phyloP scores from a whole-genome alignment of 2,888 invertebrate genomes.

The Protula sp. region DNA sequence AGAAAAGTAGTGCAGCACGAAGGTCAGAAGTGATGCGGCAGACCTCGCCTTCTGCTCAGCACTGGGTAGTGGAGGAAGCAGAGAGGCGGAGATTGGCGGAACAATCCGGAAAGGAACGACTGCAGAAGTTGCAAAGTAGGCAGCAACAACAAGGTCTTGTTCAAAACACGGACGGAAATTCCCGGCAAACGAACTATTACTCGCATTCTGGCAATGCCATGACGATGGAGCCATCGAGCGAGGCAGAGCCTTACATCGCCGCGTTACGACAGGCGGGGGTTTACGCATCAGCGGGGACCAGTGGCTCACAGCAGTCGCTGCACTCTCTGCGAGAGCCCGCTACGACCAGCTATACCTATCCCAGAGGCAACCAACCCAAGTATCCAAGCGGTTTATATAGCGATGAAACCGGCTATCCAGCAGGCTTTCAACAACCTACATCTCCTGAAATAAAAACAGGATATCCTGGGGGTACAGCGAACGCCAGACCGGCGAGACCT shows the following conservation, averaged over 20 bases:
- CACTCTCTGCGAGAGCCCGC: too few species aligned
- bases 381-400: too few species aligned
- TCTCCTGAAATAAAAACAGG: too few species aligned
- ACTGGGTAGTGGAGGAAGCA: constrained; percentile 91
- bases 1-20: not conserved
- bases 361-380: too few species aligned
- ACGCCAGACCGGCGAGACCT: constrained; percentile 54
- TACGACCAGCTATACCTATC: too few species aligned
- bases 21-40: constrained; percentile 29
- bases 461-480: too few species aligned
- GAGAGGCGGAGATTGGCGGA: constrained; percentile 67
- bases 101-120: constrained; percentile 19
- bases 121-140: constrained; percentile 13
- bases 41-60: constrained; percentile 60
- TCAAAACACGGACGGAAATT: not conserved
- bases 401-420: too few species aligned
- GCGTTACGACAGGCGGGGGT: too few species aligned
- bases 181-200: not conserved
- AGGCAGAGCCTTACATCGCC: too few species aligned
- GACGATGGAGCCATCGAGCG: not conserved
- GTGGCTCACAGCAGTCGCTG: too few species aligned
- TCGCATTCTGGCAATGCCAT: not conserved
- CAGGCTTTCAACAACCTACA: too few species aligned
- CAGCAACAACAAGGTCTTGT: not conserved
- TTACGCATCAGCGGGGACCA: too few species aligned